Evolutionary conservation across 2,113 vertebrate species (phyloP), one percentile per base, ranked within the genome.

Genomic region (Oostethus manadensis): DNA sequence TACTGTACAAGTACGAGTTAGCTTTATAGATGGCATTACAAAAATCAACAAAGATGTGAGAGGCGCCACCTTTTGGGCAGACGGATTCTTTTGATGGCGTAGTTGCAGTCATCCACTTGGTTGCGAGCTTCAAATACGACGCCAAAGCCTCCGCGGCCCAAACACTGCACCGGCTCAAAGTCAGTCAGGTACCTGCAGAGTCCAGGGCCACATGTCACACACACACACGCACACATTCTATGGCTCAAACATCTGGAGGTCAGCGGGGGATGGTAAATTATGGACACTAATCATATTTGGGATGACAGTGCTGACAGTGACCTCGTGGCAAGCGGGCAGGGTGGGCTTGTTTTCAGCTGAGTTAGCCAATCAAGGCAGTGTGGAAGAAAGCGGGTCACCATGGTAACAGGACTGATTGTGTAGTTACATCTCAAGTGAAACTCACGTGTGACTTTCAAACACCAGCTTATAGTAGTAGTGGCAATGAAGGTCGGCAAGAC

Each of bases 31-130:
- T 14, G 7, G 18, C 20, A 1, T 48, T 3, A 42, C 13, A 42
- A 14, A 42, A 42, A 14, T 14, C 4, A 42, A 42, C 11, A 42
- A 15, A 23, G 46, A 21, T 4, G 18, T 1, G 13, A 6, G 49
- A 21, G 70, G 22, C 16, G 21, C 73, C 89, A 98, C 97, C 96
- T 94, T 84, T 98, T 98, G 54, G 97, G 97, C 55, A 99, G 90
- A 8, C 94, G 94, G 75, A 99, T 99, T 72, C 97, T 92, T 87
- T 99, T 99, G 89, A 99, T 98, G 58, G 97, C 97, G 18, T 99
- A 99, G 82, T 99, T 93, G 85, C 97, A 99, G 84, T 99, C 97
- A 15, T 99, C 97, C 58, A 99, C 97, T 90, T 99, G 93, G 88
- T 99, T 99, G 73, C 87, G 93, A 53, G 96, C 96, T 88, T 99